Conservation (phyloP, 2,888 invertebrate species). For the Liopterus haemorrhoidalis region DNA sequence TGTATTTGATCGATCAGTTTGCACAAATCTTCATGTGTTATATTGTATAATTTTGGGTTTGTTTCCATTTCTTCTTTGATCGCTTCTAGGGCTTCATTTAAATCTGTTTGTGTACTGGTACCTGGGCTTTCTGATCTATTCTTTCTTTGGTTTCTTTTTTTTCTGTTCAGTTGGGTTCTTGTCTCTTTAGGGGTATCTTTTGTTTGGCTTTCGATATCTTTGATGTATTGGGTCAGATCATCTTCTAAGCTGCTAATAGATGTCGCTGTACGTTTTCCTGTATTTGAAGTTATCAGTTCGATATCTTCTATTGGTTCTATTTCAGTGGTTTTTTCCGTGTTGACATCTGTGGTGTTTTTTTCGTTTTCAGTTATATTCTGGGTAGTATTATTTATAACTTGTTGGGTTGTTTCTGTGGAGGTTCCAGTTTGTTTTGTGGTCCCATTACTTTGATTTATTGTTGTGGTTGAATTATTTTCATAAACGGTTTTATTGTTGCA, state of each 20-base stretch:
- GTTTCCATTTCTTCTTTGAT: conserved; percentile 3
- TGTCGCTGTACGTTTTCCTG: not conserved
- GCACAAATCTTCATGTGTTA: conserved; percentile 10
- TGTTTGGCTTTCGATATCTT: not conserved
- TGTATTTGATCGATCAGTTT: conserved; percentile 12
- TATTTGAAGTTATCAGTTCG: not conserved
- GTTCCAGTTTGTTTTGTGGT: not conserved
- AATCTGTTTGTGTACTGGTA: no score
- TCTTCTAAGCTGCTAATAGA: not conserved
- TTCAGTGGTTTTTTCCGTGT: not conserved
- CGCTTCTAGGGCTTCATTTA: no score
- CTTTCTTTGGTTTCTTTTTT: not conserved
- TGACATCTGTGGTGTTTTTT: not conserved
- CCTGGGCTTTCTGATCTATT: not conserved
- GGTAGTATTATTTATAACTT: not conserved
- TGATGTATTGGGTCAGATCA: not conserved
- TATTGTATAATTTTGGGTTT: not conserved
- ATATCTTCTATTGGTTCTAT: no score
- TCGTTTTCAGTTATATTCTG: conserved; percentile 1
- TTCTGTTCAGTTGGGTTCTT: not conserved
- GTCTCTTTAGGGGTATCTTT: not conserved
- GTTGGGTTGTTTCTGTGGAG: not conserved
- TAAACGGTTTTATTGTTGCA: not conserved
- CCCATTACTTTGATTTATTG: not conserved
- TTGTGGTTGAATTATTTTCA: not conserved